Conservation (phyloP, 2,113 vertebrate species). For the Sterna hirundo region DNA sequence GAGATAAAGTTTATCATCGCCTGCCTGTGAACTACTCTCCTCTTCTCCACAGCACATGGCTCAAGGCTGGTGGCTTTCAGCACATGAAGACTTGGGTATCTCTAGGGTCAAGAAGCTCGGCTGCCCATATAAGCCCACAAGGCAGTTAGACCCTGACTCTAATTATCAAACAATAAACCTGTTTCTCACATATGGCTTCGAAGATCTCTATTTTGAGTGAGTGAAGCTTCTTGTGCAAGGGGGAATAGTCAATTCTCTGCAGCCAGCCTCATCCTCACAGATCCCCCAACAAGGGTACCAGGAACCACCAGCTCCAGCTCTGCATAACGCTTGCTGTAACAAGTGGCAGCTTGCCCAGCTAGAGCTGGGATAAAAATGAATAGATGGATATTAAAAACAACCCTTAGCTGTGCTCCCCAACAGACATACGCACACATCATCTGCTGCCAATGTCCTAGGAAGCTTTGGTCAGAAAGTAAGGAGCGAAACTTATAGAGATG, state of each 20-base stretch:
- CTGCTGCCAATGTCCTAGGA: neutral
- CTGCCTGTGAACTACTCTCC: neutral
- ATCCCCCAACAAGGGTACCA: neutral
- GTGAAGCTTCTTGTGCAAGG: neutral
- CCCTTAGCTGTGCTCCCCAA: neutral
- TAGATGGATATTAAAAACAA: neutral
- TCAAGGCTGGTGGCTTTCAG: neutral
- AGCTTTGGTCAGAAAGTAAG: neutral
- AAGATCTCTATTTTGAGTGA: neutral
- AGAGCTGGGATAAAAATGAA: neutral
- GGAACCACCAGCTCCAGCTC: neutral
- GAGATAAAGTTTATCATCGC: neutral
- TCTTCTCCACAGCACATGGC: fast-evolving
- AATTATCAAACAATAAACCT: neutral
- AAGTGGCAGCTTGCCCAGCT: neutral
- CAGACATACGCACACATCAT: neutral
- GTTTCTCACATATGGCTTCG: neutral
- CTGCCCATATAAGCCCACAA: neutral
- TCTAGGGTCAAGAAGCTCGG: neutral
- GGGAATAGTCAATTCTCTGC: neutral
- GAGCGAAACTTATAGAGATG: neutral
- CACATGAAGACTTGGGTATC: fast-evolving
- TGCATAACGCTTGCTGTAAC: neutral
- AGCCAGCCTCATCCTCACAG: neutral
- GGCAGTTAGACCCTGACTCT: neutral